Base-by-base conservation (phyloP, 2,888 invertebrate genomes). In the Heteromurus nitidus region DNA sequence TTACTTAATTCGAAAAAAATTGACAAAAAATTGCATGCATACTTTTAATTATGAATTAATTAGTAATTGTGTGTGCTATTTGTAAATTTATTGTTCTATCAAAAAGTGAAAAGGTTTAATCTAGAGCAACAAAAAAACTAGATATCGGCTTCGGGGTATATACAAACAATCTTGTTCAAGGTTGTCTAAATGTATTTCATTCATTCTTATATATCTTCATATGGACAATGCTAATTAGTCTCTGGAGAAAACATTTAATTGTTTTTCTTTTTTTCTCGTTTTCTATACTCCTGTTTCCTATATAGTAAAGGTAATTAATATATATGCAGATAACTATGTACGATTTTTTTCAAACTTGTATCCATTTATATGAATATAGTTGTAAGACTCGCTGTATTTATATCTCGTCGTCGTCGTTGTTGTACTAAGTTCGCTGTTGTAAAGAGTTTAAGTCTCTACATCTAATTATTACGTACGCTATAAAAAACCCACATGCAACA, bases 321-420 rank as follows among this genome's bases (percentile, higher is more conserved):
- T 62, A 5, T 65, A 47, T 47, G 55, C 31, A 18, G 26, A 72
- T 11, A 18, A 20, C n/a, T 53, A 74, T 53, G 42, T n/a, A n/a
- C n/a, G n/a, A n/a, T n/a, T n/a, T n/a, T 22, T 42, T 64, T 50
- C n/a, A n/a, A 22, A 69, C 20, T 24, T 62, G 30, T 44, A 73
- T 50, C 73, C 31, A 62, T 73, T 73, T 73, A 73, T 74, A 65
- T 62, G 20, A 18, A 31, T 55, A 50, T 13, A 18, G 9, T 11
- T n/a, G n/a, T n/a, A 24, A 53, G 47, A 55, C 44, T 65, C 42
- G 65, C 55, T 53, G 65, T 65, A 65, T 74, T 65, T 55, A 74
- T 74, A 60, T 60, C 13, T 9, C 13, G 36, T 9, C 13, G 44
- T n/a, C n/a, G 36, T 55, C 65, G 74, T 20, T 74, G 31, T 36